These are phyloP conservation scores for Pelmatolapia mariae DNA, from an alignment of 2,113 vertebrate genomes.

Conservation along the genomic window DNA sequence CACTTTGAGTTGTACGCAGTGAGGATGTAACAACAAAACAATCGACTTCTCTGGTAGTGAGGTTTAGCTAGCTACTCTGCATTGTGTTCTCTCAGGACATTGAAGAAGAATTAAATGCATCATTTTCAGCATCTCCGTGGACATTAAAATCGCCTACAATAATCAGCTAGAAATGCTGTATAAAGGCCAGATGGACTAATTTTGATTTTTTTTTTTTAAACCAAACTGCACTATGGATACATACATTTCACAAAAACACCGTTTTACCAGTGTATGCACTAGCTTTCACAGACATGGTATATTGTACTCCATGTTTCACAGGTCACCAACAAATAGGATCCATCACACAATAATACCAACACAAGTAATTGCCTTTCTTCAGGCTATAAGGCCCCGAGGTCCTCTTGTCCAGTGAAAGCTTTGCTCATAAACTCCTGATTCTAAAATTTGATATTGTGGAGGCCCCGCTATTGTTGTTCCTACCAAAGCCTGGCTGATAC, in stretches of 20 bases:
- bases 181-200: not conserved
- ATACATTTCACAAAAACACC: not conserved
- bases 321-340: constrained; percentile 70
- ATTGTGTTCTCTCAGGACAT: not conserved
- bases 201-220: not conserved
- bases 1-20: not conserved
- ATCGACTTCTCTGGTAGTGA: not conserved
- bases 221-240: not conserved
- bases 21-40: not conserved
- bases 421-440: constrained; percentile 73
- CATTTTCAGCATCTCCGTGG: not conserved
- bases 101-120: not conserved
- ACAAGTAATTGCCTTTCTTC: constrained; percentile 76
- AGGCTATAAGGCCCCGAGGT: constrained; percentile 70
- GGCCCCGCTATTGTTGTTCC: constrained; percentile 54
- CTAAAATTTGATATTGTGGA: constrained; percentile 70
- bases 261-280: not conserved
- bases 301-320: constrained; percentile 60
- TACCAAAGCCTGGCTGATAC: constrained; percentile 47
- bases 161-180: not conserved
- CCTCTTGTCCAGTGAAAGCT: constrained; percentile 67
- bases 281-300: constrained; percentile 30
- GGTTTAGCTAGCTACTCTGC: not conserved
- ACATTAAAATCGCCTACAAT: not conserved
- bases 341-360: constrained; percentile 72